Evolutionary conservation across 2,797 vertebrate species (phyloP), one percentile per base, ranked within the genome.

Genomic region (Coccyzus lansbergi): DNA sequence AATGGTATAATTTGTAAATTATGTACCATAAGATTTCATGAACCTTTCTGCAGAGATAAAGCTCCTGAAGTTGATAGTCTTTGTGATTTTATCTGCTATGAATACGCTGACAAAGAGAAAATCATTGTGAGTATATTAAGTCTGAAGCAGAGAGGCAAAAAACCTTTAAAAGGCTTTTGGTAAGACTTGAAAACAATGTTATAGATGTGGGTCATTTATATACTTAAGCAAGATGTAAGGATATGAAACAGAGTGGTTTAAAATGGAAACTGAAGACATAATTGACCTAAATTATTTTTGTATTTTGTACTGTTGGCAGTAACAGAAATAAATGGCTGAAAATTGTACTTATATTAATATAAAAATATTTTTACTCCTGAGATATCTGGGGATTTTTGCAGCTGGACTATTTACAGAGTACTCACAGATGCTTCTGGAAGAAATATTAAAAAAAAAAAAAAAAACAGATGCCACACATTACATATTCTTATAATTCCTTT

Each of bases 191-290:
- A 49, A 58, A 31, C 9, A n/a, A 7, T 33, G 7, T 33, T 58
- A 12, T 10, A 8, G 51, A 4, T 33, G 8, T 0, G 4, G 8
- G 31, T 69, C 3, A 25, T 68, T 56, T 48, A 38, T 34, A 48
- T 0, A 0, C 14, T 20, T 83, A 10, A 49, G 7, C 5, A 64
- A 44, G 29, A 33, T 0, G 1, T 40, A 17, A 34, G 8, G 5
- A 52, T 79, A 12, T 55, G 22, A 42, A 15, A 60, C 2, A 79
- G 10, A 59, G 9, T 2, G 8, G 3, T 15, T 58, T 76, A 34
- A 68, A 86, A 55, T 24, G 18, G 17, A 1, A 6, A 8, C 4
- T 63, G 25, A 75, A 78, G 2, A 46, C 18, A 42, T 3, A 84
- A 63, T 58, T 68, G 79, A 34, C 2, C 0, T 42, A 62, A 29